Evolutionary conservation across 1,140 invertebrate species (phyloP), one percentile per base, ranked within the genome.

Genomic region (Ptiloglossa arizonensis): DNA sequence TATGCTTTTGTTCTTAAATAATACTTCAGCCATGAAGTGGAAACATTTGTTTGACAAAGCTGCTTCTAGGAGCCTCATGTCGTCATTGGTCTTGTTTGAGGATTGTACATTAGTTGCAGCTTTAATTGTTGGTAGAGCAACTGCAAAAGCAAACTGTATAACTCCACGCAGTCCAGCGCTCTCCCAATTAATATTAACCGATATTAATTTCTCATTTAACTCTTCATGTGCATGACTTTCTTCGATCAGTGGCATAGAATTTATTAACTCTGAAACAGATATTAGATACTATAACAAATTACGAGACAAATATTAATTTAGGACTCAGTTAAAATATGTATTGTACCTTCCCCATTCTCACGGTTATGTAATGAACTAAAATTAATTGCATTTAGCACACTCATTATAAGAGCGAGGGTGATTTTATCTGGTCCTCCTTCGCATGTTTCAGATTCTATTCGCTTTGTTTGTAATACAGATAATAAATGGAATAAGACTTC

Each of bases 41-140:
- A 98, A 98, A 1, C 97, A 95, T 90, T 96, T 95, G 29, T 94
- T 94, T n/a, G 96, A 95, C 27, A 98, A 94, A 3, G 97, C 96
- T 41, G 95, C 97, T 82, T 97, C 95, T 72, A 97, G 95, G 4
- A 96, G 90, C 24, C 92, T 90, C 50, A 91, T 92, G 46, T 92
- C 91, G 75, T 94, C 91, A 38, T 89, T 89, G 0, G 82, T 89
- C 29, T 92, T 90, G 56, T 83, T 91, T 59, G 70, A 79, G 0
- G 82, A 80, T 9, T 82, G 88, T 0, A 91, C 56, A 71, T 88
- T 93, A n/a, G 94, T 93, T 19, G 94, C 93, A 22, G 94, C 91
- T 82, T 96, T 95, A 46, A 98, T 90, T 15, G 96, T 96, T 22
- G 96, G 95, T n/a, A 98, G 89, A 15, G 96, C 96, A 29, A 98